phyloP scores from a whole-genome alignment of 2,888 invertebrate species.

The Trisateles emortualis region DNA sequence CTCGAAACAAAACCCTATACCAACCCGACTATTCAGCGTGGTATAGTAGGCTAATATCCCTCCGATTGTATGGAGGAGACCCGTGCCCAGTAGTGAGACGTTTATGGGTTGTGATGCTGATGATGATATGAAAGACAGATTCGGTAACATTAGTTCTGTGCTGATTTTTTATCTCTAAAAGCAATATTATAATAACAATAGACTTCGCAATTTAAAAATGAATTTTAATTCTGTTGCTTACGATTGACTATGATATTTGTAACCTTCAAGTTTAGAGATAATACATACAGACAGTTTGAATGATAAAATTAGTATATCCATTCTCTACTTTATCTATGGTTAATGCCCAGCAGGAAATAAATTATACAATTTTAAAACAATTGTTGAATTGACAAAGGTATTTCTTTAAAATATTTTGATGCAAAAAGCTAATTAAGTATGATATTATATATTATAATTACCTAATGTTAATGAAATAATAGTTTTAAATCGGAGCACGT shows the following conservation, averaged over 20 bases:
- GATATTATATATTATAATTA: conserved; percentile 25
- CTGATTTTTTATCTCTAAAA: too few species aligned
- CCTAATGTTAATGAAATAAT: conserved; percentile 32
- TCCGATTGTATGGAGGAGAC: too few species aligned
- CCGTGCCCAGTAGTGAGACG: too few species aligned
- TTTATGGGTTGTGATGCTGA: too few species aligned
- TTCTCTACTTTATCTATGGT: not conserved
- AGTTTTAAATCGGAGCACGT: conserved; percentile 36
- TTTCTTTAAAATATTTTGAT: not conserved
- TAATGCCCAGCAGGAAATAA: not conserved
- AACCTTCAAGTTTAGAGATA: not conserved
- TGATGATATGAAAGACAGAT: too few species aligned
- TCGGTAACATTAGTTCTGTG: too few species aligned
- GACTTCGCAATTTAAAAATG: too few species aligned
- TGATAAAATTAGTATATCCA: not conserved
- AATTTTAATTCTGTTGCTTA: too few species aligned
- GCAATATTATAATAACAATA: too few species aligned
- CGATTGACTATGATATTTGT: not conserved
- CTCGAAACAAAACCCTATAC: too few species aligned
- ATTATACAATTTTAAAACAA: not conserved
- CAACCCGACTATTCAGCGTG: too few species aligned
- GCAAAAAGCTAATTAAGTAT: conserved; percentile 26
- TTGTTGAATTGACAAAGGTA: not conserved
- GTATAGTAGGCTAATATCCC: too few species aligned
- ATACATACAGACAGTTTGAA: not conserved